Percentiles rank a stretch among this genome's conserved stretches.
Conservation (phyloP, 2,113 vertebrate genomes). For the Corythaeola cristata region DNA sequence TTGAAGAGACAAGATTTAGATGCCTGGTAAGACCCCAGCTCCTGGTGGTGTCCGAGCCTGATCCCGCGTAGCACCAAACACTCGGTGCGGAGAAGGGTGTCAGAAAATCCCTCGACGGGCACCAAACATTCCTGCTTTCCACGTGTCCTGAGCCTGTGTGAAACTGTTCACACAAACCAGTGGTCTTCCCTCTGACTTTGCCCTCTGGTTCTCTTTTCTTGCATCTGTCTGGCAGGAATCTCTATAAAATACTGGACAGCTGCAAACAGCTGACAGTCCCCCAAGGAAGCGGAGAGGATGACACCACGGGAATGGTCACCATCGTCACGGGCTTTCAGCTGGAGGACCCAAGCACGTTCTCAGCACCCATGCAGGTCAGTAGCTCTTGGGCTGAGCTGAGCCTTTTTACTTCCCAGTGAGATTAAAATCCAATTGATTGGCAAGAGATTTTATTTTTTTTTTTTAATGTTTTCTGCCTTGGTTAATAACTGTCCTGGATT, state of each 20-base stretch:
- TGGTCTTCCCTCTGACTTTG: background rate
- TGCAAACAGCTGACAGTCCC: conserved; percentile 92
- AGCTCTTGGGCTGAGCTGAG: background rate
- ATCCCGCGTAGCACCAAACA: rapidly evolving
- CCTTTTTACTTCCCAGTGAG: background rate
- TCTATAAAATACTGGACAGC: conserved; percentile 97
- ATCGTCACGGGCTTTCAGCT: conserved; percentile 87
- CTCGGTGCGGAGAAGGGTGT: background rate
- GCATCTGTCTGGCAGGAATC: conserved; percentile 79
- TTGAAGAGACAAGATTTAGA: conserved; percentile 92
- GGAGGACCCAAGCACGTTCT: conserved; percentile 79
- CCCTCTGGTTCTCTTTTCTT: background rate
- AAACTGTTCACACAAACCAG: background rate
- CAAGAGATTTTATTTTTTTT: no score
- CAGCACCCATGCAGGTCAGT: conserved; percentile 89
- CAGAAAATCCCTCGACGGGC: background rate
- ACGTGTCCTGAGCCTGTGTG: rapidly evolving
- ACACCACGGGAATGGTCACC: conserved; percentile 95
- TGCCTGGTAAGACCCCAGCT: conserved; percentile 82
- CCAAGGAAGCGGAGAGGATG: conserved; percentile 90
- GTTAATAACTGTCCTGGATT: background rate
- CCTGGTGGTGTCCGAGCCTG: background rate
- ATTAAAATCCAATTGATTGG: background rate
- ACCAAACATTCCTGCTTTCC: background rate
- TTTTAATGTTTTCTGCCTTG: background rate